Evolutionary conservation across 2,797 vertebrate species (phyloP).

Genomic region (Myripristis jacobus): DNA sequence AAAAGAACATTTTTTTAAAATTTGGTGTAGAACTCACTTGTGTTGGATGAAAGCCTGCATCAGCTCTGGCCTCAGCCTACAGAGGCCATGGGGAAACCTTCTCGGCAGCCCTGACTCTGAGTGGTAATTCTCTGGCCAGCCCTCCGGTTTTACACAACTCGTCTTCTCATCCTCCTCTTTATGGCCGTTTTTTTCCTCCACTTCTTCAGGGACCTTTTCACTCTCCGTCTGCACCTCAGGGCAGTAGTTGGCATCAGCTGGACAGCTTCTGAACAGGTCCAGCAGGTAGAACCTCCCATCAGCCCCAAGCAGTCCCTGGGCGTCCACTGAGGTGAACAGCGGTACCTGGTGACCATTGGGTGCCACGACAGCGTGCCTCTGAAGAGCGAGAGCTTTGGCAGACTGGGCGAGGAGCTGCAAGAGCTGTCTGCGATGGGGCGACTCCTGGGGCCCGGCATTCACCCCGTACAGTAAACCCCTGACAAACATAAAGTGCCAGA

Average conservation of each 20-base stretch:
- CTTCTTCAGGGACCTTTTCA: constrained; percentile 39
- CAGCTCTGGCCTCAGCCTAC: constrained; percentile 85
- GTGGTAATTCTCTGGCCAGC: constrained; percentile 72
- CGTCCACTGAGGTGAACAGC: constrained; percentile 85
- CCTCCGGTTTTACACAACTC: constrained; percentile 47
- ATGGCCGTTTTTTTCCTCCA: constrained; percentile 34
- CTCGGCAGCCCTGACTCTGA: constrained; percentile 71
- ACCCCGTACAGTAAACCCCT: constrained; percentile 84
- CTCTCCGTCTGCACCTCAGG: constrained; percentile 52
- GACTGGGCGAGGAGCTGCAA: constrained; percentile 79
- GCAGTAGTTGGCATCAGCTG: constrained; percentile 86
- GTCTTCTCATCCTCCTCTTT: constrained; percentile 45
- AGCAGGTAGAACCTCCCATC: constrained; percentile 86
- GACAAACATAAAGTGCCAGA: constrained; percentile 2
- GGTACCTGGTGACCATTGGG: constrained; percentile 73
- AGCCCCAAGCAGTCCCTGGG: constrained; percentile 86
- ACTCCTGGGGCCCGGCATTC: constrained; percentile 78
- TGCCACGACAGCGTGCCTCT: constrained; percentile 76
- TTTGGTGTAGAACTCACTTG: constrained; percentile 80
- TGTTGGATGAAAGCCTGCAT: constrained; percentile 83
- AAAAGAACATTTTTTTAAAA: neutral
- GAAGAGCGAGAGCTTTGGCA: constrained; percentile 78
- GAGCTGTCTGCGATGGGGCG: constrained; percentile 76
- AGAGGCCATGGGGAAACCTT: constrained; percentile 81
- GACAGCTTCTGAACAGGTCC: constrained; percentile 85